Conservation (phyloP, 2,888 invertebrate genomes). For the Bombyx huttoni region DNA sequence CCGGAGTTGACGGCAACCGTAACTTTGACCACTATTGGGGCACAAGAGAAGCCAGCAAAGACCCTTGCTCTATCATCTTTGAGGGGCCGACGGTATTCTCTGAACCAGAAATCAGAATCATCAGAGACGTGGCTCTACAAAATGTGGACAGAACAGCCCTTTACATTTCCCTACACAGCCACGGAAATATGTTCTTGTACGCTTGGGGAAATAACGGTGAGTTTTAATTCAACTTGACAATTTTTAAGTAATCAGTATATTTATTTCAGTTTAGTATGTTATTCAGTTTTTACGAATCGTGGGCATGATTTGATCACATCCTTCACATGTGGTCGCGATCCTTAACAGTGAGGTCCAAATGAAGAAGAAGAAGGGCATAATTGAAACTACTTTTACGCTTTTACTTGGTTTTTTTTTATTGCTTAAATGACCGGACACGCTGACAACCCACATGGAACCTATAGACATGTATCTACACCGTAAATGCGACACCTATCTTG, state of each 20-base stretch:
- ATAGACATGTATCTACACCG: no score
- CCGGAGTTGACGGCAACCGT: conserved; percentile 83
- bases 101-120: conserved; percentile 75
- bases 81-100: conserved; percentile 77
- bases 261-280: no score
- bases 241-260: no score
- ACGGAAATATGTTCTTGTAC: conserved; percentile 78
- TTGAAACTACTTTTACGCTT: not conserved
- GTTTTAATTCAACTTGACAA: conserved; percentile 4
- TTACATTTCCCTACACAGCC: conserved; percentile 84
- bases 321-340: no score
- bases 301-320: no score
- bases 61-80: conserved; percentile 75
- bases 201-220: conserved; percentile 78
- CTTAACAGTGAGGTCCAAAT: no score
- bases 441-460: no score
- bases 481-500: no score
- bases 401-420: not conserved
- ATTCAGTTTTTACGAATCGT: no score
- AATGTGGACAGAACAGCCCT: conserved; percentile 65
- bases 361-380: no score
- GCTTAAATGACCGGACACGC: no score
- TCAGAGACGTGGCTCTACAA: conserved; percentile 71
- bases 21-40: conserved; percentile 84
- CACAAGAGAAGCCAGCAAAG: conserved; percentile 49